Base-by-base conservation (phyloP, 2,797 vertebrate genomes). In the Garrulus glandarius region DNA sequence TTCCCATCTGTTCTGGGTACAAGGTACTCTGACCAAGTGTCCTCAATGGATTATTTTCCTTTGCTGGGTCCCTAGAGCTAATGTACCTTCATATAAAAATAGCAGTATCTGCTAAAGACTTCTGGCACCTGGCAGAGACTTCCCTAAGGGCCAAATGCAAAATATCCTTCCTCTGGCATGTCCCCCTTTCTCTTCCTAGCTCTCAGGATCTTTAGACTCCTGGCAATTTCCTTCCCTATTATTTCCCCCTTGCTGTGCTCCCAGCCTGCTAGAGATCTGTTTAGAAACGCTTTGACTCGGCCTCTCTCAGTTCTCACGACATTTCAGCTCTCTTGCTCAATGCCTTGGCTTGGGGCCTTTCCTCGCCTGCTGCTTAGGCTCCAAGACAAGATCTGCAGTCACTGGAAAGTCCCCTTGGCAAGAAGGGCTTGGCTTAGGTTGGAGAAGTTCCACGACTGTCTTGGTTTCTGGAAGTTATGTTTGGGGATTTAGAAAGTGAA, bases 321-420 rank as follows among this genome's bases (percentile, higher is more conserved):
- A 87, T 89, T 84, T 92, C 5, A 5, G 15, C 39, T 69, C 57
- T 92, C 80, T 95, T 96, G 87, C 89, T 63, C 85, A 94, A 91
- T 63, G 34, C 9, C 46, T 96, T 94, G 94, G 95, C 93, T 94
- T 13, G 3, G 11, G 14, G 79, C 34, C 44, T 70, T 72, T 65
- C 55, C 29, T 59, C 0, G 12, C n/a, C 41, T 81, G 39, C n/a
- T 69, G 11, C 34, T 84, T 70, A 20, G 50, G 52, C 84, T 87
- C 69, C 2, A 9, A 59, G 52, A 44, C 72, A 86, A 93, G 55
- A 55, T 61, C 65, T 72, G 41, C 59, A 75, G 53, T 55, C 50
- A 39, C 34, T 88, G 94, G 92, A 90, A 96, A 95, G 85, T 88
- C 89, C 95, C 94, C 8, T 90, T 89, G 84, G 56, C 57, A 27